Base-by-base conservation (phyloP, 2,797 vertebrate genomes). In the Sarcoramphus papa region DNA sequence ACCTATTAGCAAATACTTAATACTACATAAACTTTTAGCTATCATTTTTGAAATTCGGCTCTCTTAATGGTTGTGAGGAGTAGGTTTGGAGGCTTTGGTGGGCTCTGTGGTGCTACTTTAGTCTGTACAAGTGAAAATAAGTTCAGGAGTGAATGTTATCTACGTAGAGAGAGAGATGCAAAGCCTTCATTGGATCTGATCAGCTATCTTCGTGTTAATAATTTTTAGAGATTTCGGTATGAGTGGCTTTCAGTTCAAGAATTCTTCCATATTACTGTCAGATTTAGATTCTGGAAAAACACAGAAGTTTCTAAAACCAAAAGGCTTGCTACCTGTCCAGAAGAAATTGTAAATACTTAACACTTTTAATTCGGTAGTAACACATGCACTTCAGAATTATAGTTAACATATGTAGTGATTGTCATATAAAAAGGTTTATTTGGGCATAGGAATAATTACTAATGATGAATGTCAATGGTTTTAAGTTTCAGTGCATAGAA, bases 401-500 rank as follows among this genome's bases (percentile, higher is more conserved):
- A 72, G 74, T 63, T 88, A 93, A 74, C 47, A 37, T 62, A 75
- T 43, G 47, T 64, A 69, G 54, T 92, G 94, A 90, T 69, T 92
- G 88, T 57, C 95, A 67, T 85, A 43, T 89, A 43, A 91, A 91
- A 88, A 87, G 90, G 63, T 89, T 90, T 93, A 78, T 69, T 92
- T 91, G 80, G 35, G 83, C 80, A 90, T 4, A 77, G 84, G 81
- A 91, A 73, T 92, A 92, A 93, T 93, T 92, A 87, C 84, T 60
- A 78, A 24, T 79, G 92, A 74, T 85, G 84, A 45, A 30, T 94
- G 91, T 83, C 88, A 73, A 64, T 96, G 95, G 72, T 22, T 95
- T 94, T 85, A 79, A 41, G 77, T 91, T 95, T 89, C 31, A 28
- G 75, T 63, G 68, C 84, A 37, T 3, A 48, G 47, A 93, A 92